Evolutionary conservation across 2,888 invertebrate genomes (phyloP).

Genomic region (Synergus laeviventris): DNA sequence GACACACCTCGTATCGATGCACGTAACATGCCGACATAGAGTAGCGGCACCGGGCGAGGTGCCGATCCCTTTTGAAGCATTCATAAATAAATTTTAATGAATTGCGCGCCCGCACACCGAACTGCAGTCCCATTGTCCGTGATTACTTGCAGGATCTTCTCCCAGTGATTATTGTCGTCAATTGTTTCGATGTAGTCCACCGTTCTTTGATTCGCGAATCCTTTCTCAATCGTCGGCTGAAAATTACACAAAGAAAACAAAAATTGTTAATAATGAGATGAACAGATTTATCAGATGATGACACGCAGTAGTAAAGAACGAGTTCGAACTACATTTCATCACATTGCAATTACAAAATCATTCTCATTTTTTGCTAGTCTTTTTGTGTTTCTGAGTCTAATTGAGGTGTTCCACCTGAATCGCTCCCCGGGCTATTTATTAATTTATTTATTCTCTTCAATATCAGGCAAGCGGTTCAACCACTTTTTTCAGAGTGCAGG

Average conservation of each 20-base stretch:
- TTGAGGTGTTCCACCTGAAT: too few relatives aligned
- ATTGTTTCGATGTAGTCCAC: not conserved
- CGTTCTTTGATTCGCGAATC: not conserved
- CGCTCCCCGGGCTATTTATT: too few relatives aligned
- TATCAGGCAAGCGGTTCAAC: too few relatives aligned
- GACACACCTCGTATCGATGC: constrained; percentile 63
- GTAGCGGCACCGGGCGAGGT: constrained; percentile 52
- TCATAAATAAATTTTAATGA: constrained; percentile 73
- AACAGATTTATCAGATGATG: not conserved
- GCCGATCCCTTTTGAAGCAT: constrained; percentile 70
- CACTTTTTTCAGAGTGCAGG: not conserved
- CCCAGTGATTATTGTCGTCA: constrained; percentile 1
- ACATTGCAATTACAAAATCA: not conserved
- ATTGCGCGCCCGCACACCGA: constrained; percentile 55
- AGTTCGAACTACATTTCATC: not conserved
- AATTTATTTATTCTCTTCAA: too few relatives aligned
- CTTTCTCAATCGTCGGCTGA: not conserved
- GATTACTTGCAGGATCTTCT: constrained; percentile 44
- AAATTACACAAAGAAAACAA: not conserved
- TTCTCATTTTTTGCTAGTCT: not conserved
- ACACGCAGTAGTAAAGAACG: not conserved
- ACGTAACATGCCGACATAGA: constrained; percentile 20
- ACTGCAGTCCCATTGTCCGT: constrained; percentile 42
- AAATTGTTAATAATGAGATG: not conserved
- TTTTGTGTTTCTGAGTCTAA: too few relatives aligned